Percentiles rank a stretch among this genome's conserved stretches.
Evolutionary conservation across 2,888 invertebrate species (phyloP).

Genomic region (Zhuqinia jingwanae): DNA sequence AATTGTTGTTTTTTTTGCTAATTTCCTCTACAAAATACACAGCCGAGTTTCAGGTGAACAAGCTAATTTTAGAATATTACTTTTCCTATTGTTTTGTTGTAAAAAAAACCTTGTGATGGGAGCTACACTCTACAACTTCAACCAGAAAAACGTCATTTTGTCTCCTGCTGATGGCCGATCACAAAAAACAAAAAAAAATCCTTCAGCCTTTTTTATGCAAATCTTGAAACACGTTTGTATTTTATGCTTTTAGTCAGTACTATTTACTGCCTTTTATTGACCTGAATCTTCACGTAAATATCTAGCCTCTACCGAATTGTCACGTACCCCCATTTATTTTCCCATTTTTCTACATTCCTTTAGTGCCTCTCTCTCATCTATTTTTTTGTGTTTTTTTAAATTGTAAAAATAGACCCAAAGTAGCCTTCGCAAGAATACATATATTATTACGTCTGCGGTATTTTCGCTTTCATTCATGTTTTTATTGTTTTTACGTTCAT

Average conservation of each 20-base stretch:
- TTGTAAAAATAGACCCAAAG: neutral
- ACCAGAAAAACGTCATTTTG: neutral
- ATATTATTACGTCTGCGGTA: neutral
- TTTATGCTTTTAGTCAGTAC: too few relatives aligned
- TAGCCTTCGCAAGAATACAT: neutral
- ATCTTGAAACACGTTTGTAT: neutral
- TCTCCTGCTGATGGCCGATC: neutral
- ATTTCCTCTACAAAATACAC: too few relatives aligned
- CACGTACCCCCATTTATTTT: constrained; percentile 14
- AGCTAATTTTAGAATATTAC: neutral
- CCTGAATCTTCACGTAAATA: constrained; percentile 19
- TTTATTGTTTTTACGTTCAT: neutral
- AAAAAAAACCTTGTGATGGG: too few relatives aligned
- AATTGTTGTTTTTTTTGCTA: too few relatives aligned
- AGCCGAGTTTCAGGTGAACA: neutral
- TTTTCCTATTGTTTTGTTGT: neutral
- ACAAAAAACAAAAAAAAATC: neutral
- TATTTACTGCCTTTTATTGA: constrained; percentile 2
- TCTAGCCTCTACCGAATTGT: constrained; percentile 14
- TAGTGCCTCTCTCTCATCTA: neutral
- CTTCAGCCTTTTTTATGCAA: neutral
- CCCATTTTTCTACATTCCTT: neutral
- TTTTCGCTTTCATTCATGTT: constrained; percentile 38
- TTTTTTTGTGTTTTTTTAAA: neutral
- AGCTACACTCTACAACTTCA: neutral